Percentiles rank a stretch among this genome's conserved stretches.
Evolutionary conservation across 2,888 invertebrate genomes (phyloP).

Genomic region (Cerastis leucographa): DNA sequence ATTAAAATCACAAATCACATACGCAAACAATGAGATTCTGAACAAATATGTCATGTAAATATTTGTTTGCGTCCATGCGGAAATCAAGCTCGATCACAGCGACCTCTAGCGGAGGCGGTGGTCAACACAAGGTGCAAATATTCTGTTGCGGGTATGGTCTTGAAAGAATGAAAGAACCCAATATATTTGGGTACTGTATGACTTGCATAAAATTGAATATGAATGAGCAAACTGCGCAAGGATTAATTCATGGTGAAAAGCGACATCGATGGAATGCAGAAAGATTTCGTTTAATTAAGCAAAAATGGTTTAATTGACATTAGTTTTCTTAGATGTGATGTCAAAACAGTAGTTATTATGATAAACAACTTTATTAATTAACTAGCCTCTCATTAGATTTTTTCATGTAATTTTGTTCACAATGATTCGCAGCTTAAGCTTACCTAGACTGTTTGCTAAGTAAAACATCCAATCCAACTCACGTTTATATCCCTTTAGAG

Average conservation of each 20-base stretch:
- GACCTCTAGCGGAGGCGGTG: neutral
- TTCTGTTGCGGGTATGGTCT: neutral
- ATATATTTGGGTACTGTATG: constrained; percentile 7
- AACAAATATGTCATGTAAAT: constrained; percentile 35
- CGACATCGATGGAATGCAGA: neutral
- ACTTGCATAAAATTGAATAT: constrained; percentile 22
- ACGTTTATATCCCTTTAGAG: constrained; percentile 23
- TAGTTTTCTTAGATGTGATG: neutral
- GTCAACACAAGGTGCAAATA: constrained; percentile 23
- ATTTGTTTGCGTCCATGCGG: constrained; percentile 39
- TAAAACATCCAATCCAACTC: constrained; percentile 23
- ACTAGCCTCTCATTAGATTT: neutral
- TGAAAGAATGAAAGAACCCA: neutral
- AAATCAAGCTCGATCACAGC: constrained; percentile 31
- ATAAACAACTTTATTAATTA: neutral
- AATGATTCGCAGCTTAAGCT: neutral
- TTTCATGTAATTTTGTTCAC: neutral
- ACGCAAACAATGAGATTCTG: constrained; percentile 36
- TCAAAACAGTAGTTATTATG: neutral
- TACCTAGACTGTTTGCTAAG: constrained; percentile 13
- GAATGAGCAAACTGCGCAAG: constrained; percentile 9
- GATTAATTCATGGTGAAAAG: neutral
- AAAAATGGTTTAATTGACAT: neutral
- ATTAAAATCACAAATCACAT: constrained; percentile 41
- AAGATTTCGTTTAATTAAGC: neutral